phyloP scores from a whole-genome alignment of 2,113 vertebrate species.

The Entelurus aequoreus region DNA sequence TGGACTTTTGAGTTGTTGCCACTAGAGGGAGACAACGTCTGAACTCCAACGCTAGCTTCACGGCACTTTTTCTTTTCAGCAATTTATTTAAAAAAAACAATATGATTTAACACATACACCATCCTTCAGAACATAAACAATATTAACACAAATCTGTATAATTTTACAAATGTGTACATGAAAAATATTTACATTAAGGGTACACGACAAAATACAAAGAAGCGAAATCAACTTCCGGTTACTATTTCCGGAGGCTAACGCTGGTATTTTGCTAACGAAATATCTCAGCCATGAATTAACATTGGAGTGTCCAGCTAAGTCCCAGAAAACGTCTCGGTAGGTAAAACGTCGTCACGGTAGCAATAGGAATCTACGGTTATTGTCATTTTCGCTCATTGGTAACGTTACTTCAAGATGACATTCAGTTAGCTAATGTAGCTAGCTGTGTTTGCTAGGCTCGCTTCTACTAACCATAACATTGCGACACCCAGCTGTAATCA shows the following conservation, averaged over 20 bases:
- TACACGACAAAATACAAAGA: neutral
- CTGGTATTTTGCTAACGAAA: slow-evolving; percentile 27
- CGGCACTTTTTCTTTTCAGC: too few relatives aligned
- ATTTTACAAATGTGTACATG: too few relatives aligned
- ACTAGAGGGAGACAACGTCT: slow-evolving; percentile 22
- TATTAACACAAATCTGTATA: too few relatives aligned
- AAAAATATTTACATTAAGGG: neutral
- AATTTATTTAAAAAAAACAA: too few relatives aligned
- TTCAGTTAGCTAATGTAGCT: slow-evolving; percentile 15
- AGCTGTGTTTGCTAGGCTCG: neutral
- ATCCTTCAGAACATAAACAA: too few relatives aligned
- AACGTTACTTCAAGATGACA: neutral
- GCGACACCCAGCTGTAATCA: too few relatives aligned
- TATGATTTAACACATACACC: too few relatives aligned
- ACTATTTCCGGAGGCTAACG: slow-evolving; percentile 1
- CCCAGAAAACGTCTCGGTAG: slow-evolving; percentile 19
- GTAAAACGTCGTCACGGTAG: slow-evolving; percentile 4
- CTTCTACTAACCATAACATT: neutral
- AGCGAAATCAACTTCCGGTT: slow-evolving; percentile 20
- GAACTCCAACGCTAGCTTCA: neutral
- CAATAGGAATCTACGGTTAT: too few relatives aligned
- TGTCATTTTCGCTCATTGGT: neutral
- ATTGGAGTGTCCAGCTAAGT: neutral
- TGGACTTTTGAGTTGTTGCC: neutral
- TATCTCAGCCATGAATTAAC: slow-evolving; percentile 35